Evolutionary conservation across 2,888 invertebrate genomes (phyloP), one percentile per base, ranked within the genome.

Genomic region (Parnassius mnemosyne): DNA sequence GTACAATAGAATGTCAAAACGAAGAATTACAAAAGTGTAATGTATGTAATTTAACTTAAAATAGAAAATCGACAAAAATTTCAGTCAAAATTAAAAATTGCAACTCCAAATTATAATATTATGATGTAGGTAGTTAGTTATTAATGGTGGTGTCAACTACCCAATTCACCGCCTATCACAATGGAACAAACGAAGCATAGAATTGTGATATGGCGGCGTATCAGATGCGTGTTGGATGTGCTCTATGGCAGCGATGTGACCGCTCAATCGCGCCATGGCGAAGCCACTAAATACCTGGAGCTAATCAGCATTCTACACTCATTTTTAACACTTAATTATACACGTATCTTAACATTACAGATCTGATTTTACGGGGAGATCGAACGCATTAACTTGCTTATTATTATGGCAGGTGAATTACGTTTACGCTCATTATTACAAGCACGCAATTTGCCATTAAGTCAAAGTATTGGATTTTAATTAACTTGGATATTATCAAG

Each of bases 271-370:
- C 68, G 71, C 75, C 69, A 68, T 70, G 69, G 73, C 78, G 76
- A 73, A 74, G 68, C 79, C 75, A 78, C 87, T 89, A 90, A 89
- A 90, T 88, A 90, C 90, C 91, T 91, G 90, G 69, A 84, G 82
- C 91, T 87, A 91, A 91, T 91, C 90, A 91, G 78, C 89, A 90
- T 91, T 83, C 84, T 89, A 91, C 89, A 91, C 90, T 87, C 77
- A 90, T 90, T 91, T 89, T 89, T 87, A 90, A 91, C 90, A 91
- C 86, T 88, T 87, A 84, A 89, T 91, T 91, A 89, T 86, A 88
- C 87, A 89, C 90, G 83, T 89, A 90, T 90, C 89, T 89, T 83
- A 79, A 77, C 84, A 83, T 89, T 84, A 81, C 81, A 81, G 75
- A 79, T 82, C 79, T 75, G 79, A 90, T 90, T 90, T 84, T 81